Evolutionary conservation across 2,888 invertebrate species (phyloP).

Genomic region (Drosophila parthenogenetica): DNA sequence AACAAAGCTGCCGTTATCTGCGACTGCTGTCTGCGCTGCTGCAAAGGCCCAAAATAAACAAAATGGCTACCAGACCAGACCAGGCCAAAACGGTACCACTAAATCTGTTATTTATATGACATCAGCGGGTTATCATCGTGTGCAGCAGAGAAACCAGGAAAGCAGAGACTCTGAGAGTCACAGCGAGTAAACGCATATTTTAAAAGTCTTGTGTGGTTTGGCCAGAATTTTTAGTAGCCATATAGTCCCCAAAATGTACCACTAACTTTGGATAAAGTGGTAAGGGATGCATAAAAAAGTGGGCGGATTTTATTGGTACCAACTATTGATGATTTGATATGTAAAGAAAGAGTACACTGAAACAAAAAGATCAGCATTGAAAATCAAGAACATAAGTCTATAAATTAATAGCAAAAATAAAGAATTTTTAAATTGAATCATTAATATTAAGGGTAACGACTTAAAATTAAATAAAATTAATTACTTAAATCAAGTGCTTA

Average conservation of each 20-base stretch:
- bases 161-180: not conserved
- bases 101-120: conserved; percentile 77
- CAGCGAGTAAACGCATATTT: conserved; percentile 39
- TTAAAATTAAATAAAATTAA: too few relatives aligned
- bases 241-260: not conserved
- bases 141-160: conserved; percentile 15
- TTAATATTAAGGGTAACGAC: too few relatives aligned
- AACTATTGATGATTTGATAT: too few relatives aligned
- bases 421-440: too few relatives aligned
- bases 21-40: conserved; percentile 38
- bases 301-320: too few relatives aligned
- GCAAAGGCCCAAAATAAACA: conserved; percentile 66
- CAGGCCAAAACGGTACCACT: conserved; percentile 56
- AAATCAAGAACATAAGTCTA: too few relatives aligned
- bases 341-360: too few relatives aligned
- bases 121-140: conserved; percentile 61
- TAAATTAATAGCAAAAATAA: too few relatives aligned
- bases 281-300: too few relatives aligned
- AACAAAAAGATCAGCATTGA: too few relatives aligned
- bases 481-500: too few relatives aligned
- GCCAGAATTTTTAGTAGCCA: conserved; percentile 7
- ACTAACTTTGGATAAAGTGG: not conserved
- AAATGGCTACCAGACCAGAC: conserved; percentile 48
- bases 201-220: conserved; percentile 28
- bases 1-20: conserved; percentile 62